These are phyloP conservation scores for pig (Sus scrofa) DNA, from an alignment of 2,113 vertebrate genomes.

Conservation along the genomic window T2T-Sscrofa CM000821.6:35100501-35101000, in stretches of 20 bases:
- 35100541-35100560: constrained; percentile 64
- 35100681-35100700: background rate
- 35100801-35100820: accelerated
- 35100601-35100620: background rate
- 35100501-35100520: constrained; percentile 78
- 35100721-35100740: background rate
- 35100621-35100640: constrained; percentile 5
- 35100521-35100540: constrained; percentile 59
- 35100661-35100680: background rate
- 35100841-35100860: no score
- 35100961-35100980: no score
- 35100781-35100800: background rate
- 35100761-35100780: background rate
- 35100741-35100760: background rate
- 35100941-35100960: no score
- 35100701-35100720: background rate
- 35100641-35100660: constrained; percentile 65
- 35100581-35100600: constrained; percentile 46
- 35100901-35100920: no score
- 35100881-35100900: no score
- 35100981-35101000: no score
- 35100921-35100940: no score
- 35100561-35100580: constrained; percentile 54
- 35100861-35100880: no score
- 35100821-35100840: background rate